Conservation (phyloP, 2,888 invertebrate genomes). For the Lasioglossum morio region DNA sequence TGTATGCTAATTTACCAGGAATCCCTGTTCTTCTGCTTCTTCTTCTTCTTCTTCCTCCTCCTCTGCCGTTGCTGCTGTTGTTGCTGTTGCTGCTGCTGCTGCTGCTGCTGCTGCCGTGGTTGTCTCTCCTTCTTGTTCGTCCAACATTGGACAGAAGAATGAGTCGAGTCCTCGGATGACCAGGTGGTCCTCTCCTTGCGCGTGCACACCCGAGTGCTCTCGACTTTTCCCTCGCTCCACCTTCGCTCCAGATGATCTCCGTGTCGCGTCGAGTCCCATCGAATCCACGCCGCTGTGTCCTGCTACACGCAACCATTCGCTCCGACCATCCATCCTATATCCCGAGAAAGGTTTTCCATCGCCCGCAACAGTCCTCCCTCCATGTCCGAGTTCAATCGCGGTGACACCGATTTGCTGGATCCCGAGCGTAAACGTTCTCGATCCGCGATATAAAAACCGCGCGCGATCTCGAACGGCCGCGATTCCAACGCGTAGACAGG, state of each 20-base stretch:
- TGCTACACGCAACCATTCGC: neutral
- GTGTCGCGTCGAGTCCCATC: slow-evolving; percentile 34
- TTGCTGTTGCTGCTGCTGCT: slow-evolving; percentile 8
- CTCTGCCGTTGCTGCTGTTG: neutral
- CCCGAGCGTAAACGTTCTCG: neutral
- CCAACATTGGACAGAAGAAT: slow-evolving; percentile 76
- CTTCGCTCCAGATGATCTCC: slow-evolving; percentile 42
- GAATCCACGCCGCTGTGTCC: slow-evolving; percentile 26
- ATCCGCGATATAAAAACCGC: neutral
- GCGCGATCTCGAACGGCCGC: neutral
- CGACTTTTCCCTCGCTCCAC: slow-evolving; percentile 51
- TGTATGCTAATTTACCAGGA: slow-evolving; percentile 76
- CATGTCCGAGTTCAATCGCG: neutral
- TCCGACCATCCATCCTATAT: neutral
- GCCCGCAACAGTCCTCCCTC: neutral
- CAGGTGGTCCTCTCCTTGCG: slow-evolving; percentile 77
- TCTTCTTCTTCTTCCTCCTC: slow-evolving; percentile 34
- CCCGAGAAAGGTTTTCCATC: neutral
- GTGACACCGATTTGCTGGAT: neutral
- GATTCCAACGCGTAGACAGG: slow-evolving; percentile 23
- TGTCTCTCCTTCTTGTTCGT: slow-evolving; percentile 43
- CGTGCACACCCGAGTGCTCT: slow-evolving; percentile 63
- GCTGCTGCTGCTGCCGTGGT: slow-evolving; percentile 8
- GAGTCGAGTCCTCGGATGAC: slow-evolving; percentile 73
- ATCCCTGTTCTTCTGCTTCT: slow-evolving; percentile 64